phyloP scores from a whole-genome alignment of 2,797 vertebrate genomes.

The Helarctos malayanus region DNA sequence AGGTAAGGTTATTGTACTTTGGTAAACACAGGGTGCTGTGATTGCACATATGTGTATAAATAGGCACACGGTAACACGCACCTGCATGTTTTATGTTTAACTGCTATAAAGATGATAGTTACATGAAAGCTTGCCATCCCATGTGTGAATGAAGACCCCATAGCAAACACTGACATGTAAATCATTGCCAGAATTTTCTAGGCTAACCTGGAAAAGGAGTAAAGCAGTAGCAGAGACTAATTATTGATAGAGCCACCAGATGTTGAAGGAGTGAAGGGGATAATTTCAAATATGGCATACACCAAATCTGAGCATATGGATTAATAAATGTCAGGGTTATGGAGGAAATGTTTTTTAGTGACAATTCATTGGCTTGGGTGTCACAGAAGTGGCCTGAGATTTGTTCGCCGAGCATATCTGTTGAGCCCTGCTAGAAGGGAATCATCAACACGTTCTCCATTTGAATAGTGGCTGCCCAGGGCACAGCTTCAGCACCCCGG shows the following conservation, averaged over 20 bases:
- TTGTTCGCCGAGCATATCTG: neutral
- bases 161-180: neutral
- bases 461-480: neutral
- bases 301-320: accelerated
- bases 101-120: neutral
- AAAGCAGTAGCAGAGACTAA: neutral
- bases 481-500: too few relatives aligned
- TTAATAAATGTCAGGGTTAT: neutral
- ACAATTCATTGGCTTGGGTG: neutral
- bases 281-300: neutral
- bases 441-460: neutral
- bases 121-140: neutral
- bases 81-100: neutral
- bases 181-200: neutral
- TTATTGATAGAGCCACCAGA: neutral
- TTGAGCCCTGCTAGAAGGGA: neutral
- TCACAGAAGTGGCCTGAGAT: neutral
- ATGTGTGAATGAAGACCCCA: neutral
- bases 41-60: neutral
- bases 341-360: neutral
- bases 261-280: neutral
- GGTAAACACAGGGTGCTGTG: neutral
- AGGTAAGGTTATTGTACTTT: neutral
- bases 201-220: neutral
- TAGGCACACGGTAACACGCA: neutral